Base-by-base conservation (phyloP, 2,797 vertebrate species). In the Poecilia wingei region DNA sequence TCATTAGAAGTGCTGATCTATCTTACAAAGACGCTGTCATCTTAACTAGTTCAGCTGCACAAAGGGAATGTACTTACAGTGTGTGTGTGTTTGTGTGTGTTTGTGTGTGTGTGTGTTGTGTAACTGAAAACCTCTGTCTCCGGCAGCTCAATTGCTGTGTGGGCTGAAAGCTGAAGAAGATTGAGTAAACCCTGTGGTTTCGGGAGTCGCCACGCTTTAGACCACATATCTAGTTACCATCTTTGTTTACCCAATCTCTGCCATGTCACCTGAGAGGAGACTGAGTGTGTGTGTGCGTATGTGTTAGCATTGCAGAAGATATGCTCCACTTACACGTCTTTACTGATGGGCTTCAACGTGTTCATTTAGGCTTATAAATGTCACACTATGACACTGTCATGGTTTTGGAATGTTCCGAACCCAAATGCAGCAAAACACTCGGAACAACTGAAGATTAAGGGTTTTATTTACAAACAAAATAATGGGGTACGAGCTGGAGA, bases 231-330 rank as follows among this genome's bases (percentile, higher is more conserved):
- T 73, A 79, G 82, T 95, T 93, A 74, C 92, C 46, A 1, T 74
- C 88, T 93, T 88, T 88, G 91, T 92, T 82, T 80, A 82, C 70
- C 87, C 88, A 93, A 93, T 93, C 94, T 93, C 76, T 91, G 90
- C 88, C 82, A 1, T 89, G 91, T 90, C 88, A 95, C 90, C 90
- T 73, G 91, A 94, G 91, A 88, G 84, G 68, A 14, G 33, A 1
- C 57, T 0, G 72, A 43, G 87, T 84, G 84, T 78, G 85, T 64
- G 31, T 6, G 25, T n/a, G 49, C 8, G 49, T 3, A 6, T 13
- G 47, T 71, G 51, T 79, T 61, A 69, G 81, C 2, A 31, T 86
- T 85, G 45, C 77, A 83, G 87, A 86, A 83, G 43, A 75, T 77
- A 84, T 79, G 64, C 64, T 84, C 79, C 79, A 75, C 79, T 78